Evolutionary conservation across 2,888 invertebrate genomes (phyloP).

Genomic region (Sympetrum striolatum): DNA sequence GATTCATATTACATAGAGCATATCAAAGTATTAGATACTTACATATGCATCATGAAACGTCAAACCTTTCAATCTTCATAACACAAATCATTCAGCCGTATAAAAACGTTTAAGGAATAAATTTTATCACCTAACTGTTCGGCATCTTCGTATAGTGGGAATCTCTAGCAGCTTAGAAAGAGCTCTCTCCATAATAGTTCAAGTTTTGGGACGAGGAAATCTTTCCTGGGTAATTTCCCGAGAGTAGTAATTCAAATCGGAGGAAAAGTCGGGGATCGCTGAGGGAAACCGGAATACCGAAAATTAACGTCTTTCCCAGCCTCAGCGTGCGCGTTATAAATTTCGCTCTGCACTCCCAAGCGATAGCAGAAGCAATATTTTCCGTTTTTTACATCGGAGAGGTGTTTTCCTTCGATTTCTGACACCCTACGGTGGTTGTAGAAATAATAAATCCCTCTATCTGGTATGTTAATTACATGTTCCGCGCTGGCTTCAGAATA

Average conservation of each 20-base stretch:
- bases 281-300: neutral
- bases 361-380: neutral
- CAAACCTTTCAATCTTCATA: no score
- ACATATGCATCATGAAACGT: no score
- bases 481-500: neutral
- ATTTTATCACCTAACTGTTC: no score
- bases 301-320: neutral
- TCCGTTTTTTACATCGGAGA: neutral
- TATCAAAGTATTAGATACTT: no score
- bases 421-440: neutral
- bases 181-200: neutral
- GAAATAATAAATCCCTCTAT: neutral
- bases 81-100: no score
- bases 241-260: neutral
- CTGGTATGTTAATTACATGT: neutral
- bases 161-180: no score
- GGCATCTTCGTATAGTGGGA: no score
- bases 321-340: neutral
- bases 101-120: no score
- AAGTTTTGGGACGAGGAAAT: neutral
- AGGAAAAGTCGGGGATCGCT: neutral
- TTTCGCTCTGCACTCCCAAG: neutral
- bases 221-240: neutral
- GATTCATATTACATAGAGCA: no score
- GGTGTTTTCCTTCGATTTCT: neutral